Percentiles rank a stretch among this genome's conserved stretches.
Conservation (phyloP, 2,113 vertebrate genomes). For the Protomyctophum bolini region DNA sequence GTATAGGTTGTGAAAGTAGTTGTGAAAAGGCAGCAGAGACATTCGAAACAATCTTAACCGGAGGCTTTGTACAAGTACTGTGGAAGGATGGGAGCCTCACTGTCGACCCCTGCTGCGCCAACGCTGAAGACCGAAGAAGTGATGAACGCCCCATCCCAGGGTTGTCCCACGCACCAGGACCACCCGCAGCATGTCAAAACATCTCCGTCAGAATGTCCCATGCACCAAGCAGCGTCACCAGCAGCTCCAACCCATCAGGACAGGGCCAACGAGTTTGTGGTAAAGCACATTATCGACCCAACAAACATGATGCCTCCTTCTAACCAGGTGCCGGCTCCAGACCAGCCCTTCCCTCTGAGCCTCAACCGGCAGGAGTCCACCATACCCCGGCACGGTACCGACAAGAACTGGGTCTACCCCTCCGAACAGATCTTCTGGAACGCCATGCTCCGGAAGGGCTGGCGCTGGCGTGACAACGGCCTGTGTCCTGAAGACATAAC, state of each 20-base stretch:
- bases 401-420: slow-evolving; percentile 95
- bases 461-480: slow-evolving; percentile 94
- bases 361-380: slow-evolving; percentile 88
- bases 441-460: slow-evolving; percentile 94
- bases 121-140: slow-evolving; percentile 49
- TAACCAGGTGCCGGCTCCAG: slow-evolving; percentile 87
- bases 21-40: too few species aligned
- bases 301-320: slow-evolving; percentile 97
- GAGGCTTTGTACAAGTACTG: background rate
- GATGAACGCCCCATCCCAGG: slow-evolving; percentile 61
- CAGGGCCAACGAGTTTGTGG: slow-evolving; percentile 84
- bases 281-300: slow-evolving; percentile 83
- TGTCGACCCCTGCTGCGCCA: slow-evolving; percentile 70
- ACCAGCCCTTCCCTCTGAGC: slow-evolving; percentile 87
- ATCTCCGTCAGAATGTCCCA: slow-evolving; percentile 78
- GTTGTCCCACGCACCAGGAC: slow-evolving; percentile 86
- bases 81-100: slow-evolving; percentile 79
- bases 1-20: too few species aligned
- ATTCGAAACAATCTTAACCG: too few species aligned
- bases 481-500: slow-evolving; percentile 86
- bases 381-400: slow-evolving; percentile 85
- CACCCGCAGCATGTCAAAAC: slow-evolving; percentile 40
- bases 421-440: slow-evolving; percentile 99
- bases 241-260: slow-evolving; percentile 82
- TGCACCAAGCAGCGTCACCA: slow-evolving; percentile 68